A percentile compares a stretch with the other conserved stretches of the same genome.
These are phyloP conservation scores for Hassar affinis DNA, from an alignment of 2,113 vertebrate species.

Conservation along the genomic window DNA sequence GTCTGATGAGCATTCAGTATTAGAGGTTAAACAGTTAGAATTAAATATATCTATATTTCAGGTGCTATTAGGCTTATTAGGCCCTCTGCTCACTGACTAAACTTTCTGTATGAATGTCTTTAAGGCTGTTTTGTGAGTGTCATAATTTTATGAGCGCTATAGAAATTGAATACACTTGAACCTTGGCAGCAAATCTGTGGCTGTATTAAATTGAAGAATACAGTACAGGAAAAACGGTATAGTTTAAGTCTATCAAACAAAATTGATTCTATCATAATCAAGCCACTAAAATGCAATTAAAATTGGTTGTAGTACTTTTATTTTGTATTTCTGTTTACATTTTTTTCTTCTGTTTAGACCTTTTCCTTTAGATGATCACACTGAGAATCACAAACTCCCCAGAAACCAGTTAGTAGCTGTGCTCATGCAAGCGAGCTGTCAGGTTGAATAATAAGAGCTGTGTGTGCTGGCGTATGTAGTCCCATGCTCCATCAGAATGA, in stretches of 20 bases:
- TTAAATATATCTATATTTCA: too few species aligned
- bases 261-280: too few species aligned
- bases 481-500: slow-evolving; percentile 35
- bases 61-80: not conserved
- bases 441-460: slow-evolving; percentile 38
- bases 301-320: not conserved
- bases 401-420: slow-evolving; percentile 29
- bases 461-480: slow-evolving; percentile 28
- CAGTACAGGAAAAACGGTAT: not conserved
- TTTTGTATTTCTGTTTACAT: not conserved
- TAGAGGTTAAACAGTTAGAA: not conserved
- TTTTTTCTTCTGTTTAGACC: not conserved
- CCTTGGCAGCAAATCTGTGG: not conserved
- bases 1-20: not conserved
- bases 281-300: not conserved
- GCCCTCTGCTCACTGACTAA: not conserved
- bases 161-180: not conserved
- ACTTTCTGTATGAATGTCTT: not conserved
- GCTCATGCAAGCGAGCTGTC: slow-evolving; percentile 39
- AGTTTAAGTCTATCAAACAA: not conserved
- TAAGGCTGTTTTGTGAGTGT: not conserved
- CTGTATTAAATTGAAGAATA: not conserved
- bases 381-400: not conserved
- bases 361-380: not conserved
- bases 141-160: not conserved